Conservation (phyloP, 2,113 vertebrate species). For the Sphyrna mokarran region DNA sequence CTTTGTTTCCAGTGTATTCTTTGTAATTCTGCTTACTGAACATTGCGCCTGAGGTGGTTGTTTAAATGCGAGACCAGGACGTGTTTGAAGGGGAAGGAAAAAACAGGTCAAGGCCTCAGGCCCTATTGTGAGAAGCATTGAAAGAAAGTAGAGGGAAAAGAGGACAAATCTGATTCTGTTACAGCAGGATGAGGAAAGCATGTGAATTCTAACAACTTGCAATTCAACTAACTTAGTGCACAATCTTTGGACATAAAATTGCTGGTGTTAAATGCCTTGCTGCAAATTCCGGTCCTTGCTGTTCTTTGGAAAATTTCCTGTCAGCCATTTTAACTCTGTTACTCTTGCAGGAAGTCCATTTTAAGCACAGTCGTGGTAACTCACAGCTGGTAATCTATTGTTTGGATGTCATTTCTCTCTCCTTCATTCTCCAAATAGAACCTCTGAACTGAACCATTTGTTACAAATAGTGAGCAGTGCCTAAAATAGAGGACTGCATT, state of each 20-base stretch:
- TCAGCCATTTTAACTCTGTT: background rate
- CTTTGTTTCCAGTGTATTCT: background rate
- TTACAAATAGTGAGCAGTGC: background rate
- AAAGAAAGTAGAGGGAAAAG: background rate
- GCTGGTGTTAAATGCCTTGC: background rate
- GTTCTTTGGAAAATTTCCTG: background rate
- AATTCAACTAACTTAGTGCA: background rate
- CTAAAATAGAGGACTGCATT: background rate
- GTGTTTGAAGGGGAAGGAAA: background rate
- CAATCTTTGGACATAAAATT: background rate
- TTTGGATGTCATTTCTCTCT: background rate
- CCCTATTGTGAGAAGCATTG: background rate
- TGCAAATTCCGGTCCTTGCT: background rate
- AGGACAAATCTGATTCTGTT: background rate
- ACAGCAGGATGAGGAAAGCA: background rate
- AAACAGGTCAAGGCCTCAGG: background rate
- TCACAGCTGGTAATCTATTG: background rate
- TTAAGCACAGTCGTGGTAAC: background rate
- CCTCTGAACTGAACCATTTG: background rate
- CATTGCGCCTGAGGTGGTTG: background rate
- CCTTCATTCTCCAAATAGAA: background rate
- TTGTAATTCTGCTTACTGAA: background rate
- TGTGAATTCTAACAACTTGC: background rate
- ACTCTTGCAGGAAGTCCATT: background rate
- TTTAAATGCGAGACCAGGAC: background rate